Percentiles rank a stretch among this genome's conserved stretches.
Evolutionary conservation across 2,888 invertebrate species (phyloP).

Genomic region (Lomographa bimaculata): DNA sequence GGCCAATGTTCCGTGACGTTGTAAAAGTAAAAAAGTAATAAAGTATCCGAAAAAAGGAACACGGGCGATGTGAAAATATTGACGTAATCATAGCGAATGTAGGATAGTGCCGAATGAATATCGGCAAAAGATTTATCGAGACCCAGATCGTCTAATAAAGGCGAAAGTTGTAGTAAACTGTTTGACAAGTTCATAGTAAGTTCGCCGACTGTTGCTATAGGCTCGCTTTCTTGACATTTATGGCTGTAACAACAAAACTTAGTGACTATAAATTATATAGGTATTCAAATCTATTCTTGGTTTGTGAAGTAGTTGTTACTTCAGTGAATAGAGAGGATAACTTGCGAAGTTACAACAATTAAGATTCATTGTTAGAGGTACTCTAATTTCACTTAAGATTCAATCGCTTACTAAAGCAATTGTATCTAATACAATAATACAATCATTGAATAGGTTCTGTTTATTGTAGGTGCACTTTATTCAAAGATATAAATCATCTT

Average conservation of each 20-base stretch:
- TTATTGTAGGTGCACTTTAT: too few relatives aligned
- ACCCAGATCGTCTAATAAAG: constrained; percentile 8
- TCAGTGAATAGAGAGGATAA: background rate
- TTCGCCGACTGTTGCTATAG: constrained; percentile 6
- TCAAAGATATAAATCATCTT: too few relatives aligned
- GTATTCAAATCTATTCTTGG: constrained; percentile 1
- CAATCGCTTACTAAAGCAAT: too few relatives aligned
- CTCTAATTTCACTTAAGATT: too few relatives aligned
- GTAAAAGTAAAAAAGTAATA: constrained; percentile 17
- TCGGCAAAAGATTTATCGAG: constrained; percentile 14
- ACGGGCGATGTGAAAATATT: constrained; percentile 13
- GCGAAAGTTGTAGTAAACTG: constrained; percentile 6
- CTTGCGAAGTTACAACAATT: background rate
- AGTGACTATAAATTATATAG: constrained; percentile 1
- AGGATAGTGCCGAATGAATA: constrained; percentile 11
- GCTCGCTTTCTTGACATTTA: constrained; percentile 4
- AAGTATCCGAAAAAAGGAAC: constrained; percentile 5
- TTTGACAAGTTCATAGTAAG: constrained; percentile 12
- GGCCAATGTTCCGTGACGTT: background rate
- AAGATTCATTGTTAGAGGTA: too few relatives aligned
- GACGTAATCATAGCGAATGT: constrained; percentile 13
- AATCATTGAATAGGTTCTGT: too few relatives aligned
- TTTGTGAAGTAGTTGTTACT: constrained; percentile 1
- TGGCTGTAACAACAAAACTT: constrained; percentile 2
- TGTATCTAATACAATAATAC: too few relatives aligned